Base-by-base conservation (phyloP, 1,140 invertebrate genomes). In the Drosophila punjabiensis region DNA sequence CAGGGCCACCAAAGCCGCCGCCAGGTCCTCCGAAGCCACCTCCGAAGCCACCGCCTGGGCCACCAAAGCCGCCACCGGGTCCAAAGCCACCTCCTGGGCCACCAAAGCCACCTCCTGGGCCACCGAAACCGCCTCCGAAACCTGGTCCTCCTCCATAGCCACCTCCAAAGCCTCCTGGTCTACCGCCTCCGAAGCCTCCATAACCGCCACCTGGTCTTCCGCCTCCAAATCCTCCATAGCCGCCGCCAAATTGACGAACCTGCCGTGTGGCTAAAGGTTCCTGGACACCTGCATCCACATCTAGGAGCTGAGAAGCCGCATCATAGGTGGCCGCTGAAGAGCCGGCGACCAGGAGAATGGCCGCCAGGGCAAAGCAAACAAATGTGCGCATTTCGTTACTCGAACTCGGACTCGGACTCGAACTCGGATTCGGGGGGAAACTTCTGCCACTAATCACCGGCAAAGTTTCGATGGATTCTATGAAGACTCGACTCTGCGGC, bases 391-490 rank as follows among this genome's bases (percentile, higher is more conserved):
- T 79, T 64, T 78, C 52, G 35, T 39, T 58, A 2, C 52, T 53
- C 20, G 35, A 6, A 24, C 9, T 52, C 16, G 30, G 30, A n/a
- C 20, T 39, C 35, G 48, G 24, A 2, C 52, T 53, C 35, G 35
- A 3, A 24, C 5, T 52, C 16, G 30, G 30, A n/a, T 14, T 39
- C 33, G 48, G n/a, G 24, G 50, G 43, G 13, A 53, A 71, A 87
- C 50, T 79, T 82, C 59, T 70, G 56, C 47, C 56, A 75, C 71
- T 75, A 79, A 82, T 79, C 43, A 76, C 75, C 58, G 43, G n/a
- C 63, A 75, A 82, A 86, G 70, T 80, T 87, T 64, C 43, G 52
- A 62, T 68, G 60, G 60, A 58, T 69, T 64, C 62, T 62, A 67
- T 33, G 64, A 52, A 58, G 58, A 32, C 61, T 47, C 14, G 18